phyloP scores from a whole-genome alignment of 2,113 vertebrate species.

The Micronycteris hirsuta region DNA sequence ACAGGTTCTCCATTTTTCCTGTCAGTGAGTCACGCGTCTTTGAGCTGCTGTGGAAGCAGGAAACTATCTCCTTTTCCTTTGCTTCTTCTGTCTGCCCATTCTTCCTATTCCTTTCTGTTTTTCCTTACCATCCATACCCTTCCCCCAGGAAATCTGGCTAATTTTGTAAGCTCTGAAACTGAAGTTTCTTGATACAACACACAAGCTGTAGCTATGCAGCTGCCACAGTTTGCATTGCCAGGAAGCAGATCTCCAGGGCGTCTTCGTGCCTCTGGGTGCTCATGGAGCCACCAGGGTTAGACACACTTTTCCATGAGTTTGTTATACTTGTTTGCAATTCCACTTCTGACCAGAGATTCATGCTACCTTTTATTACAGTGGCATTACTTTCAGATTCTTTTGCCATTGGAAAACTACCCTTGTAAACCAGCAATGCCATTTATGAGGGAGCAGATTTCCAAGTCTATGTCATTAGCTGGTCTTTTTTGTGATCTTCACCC shows the following conservation, averaged over 20 bases:
- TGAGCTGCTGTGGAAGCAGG: conserved; percentile 16
- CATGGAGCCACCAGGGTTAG: background rate
- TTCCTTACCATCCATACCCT: background rate
- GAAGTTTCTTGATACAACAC: background rate
- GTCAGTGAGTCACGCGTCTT: background rate
- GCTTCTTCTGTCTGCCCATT: background rate
- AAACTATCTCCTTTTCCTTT: background rate
- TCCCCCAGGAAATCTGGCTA: background rate
- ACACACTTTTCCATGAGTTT: background rate
- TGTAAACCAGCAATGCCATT: background rate
- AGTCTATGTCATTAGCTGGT: conserved; percentile 10
- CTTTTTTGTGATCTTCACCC: conserved; percentile 22
- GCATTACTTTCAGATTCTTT: conserved; percentile 28
- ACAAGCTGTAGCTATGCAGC: background rate
- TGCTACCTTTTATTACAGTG: conserved; percentile 4
- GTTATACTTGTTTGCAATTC: background rate
- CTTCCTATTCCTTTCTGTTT: background rate
- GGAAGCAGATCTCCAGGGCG: background rate
- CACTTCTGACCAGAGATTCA: conserved; percentile 2
- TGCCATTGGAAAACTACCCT: background rate
- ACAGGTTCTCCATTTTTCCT: background rate
- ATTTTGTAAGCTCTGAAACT: background rate
- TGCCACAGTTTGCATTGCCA: background rate
- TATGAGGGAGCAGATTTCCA: conserved; percentile 40
- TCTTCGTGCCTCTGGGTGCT: background rate